A percentile compares a stretch with the other conserved stretches of the same genome.
Evolutionary conservation across 2,113 vertebrate genomes (phyloP).

Genomic region (Limanda limanda): DNA sequence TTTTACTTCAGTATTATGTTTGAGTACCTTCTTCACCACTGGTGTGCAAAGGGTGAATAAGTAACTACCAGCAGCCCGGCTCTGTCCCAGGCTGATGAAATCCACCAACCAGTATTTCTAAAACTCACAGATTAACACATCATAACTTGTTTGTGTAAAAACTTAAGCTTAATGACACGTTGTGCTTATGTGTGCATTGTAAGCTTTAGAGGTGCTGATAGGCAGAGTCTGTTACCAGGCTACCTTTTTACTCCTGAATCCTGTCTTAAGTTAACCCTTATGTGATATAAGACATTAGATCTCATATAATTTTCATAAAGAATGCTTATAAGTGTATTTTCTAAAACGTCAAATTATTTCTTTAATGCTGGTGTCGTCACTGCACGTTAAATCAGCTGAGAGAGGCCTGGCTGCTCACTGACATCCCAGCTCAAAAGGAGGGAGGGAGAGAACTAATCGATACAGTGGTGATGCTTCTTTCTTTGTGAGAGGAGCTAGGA

Average conservation of each 20-base stretch:
- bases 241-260: background rate
- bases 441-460: slow-evolving; percentile 62
- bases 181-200: background rate
- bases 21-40: background rate
- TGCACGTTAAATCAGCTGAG: slow-evolving; percentile 4
- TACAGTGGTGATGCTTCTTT: slow-evolving; percentile 69
- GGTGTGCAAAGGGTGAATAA: background rate
- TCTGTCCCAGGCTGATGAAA: background rate
- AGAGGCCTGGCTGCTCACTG: slow-evolving; percentile 43
- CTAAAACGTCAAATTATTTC: slow-evolving; percentile 1
- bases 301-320: background rate
- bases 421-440: slow-evolving; percentile 51
- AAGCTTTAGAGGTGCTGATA: background rate
- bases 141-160: background rate
- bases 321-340: background rate
- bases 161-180: background rate
- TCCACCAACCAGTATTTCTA: background rate
- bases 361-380: background rate
- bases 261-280: background rate
- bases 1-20: no score
- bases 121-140: background rate
- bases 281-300: background rate
- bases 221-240: background rate
- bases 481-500: slow-evolving; percentile 71
- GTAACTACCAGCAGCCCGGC: background rate